Base-by-base conservation (phyloP, 2,113 vertebrate genomes). In the Dunckerocampus dactyliophorus region DNA sequence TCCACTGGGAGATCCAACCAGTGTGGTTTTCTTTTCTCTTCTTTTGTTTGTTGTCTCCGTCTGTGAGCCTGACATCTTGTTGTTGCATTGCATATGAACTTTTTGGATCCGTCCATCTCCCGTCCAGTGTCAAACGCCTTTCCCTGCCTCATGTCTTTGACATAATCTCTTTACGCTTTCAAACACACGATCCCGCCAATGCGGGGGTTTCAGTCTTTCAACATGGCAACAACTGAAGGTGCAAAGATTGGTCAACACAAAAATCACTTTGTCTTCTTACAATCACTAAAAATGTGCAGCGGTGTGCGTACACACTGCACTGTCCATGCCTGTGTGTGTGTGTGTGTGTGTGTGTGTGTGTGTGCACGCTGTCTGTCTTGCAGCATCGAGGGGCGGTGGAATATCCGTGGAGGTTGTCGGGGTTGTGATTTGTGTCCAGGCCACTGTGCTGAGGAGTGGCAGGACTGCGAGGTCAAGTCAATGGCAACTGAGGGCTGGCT, bases 321-420 rank as follows among this genome's bases (percentile, higher is more conserved):
- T 63, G 65, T 73, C 66, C 71, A 45, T 62, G 67, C 80, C 54
- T 45, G 47, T 53, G 34, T 53, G 42, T 45, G 46, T 59, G 17
- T 21, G 17, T 47, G 56, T 60, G 19, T 74, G 42, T 68, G 31
- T 67, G 34, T 54, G 52, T 62, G 47, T 63, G 61, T 67, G 46
- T 61, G 48, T 67, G 79, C 77, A 83, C 72, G 83, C 79, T 82
- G 80, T 82, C 83, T 87, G 82, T 85, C 74, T 82, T 88, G 88
- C 85, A 87, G 86, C 86, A 88, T 88, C 19, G 22, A 85, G 85
- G 86, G 86, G 85, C 85, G 79, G 81, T 87, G 83, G 81, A 80
- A 77, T 80, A 77, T 80, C 71, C 68, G 77, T 81, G 80, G 86
- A 85, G 86, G 88, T 89, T 78, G 22, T 75, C 75, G 79, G 84